Base-by-base conservation (phyloP, 2,797 vertebrate species). In the Sylvilagus floridanus region DNA sequence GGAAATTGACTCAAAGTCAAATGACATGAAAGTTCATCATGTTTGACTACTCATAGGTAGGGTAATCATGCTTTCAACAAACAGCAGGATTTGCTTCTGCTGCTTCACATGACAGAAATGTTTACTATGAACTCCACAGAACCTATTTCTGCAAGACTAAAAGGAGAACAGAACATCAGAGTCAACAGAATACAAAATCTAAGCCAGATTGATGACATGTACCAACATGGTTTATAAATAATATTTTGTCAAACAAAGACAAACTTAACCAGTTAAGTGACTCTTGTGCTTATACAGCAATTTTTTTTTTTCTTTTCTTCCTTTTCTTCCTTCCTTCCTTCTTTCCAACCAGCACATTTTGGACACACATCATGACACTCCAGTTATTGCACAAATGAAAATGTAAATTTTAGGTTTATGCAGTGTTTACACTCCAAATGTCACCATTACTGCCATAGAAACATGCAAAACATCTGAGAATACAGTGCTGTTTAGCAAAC, bases 321-420 rank as follows among this genome's bases (percentile, higher is more conserved):
- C 3, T 30, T 6, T 28, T 66, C 63, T 79, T 13, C 84, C 32
- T 47, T 78, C 79, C 77, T 84, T 13, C 84, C 42, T 47, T 78
- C 78, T 77, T 93, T 76, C 47, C 12, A 92, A 76, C 30, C 47
- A 72, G 78, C 4, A 73, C 60, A 90, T 50, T 94, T 88, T 84
- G 68, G 14, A 71, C 12, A 52, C 54, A 81, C 86, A 92, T 84
- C 37, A 79, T 94, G 50, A 88, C 91, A 91, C 47, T 86, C 75
- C 17, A 88, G n/a, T 95, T 90, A 84, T 50, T 90, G 73, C 75
- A 93, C 66, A 97, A 96, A 82, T 93, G 96, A 96, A 97, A 97
- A 97, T 94, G 96, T 97, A 96, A 96, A 97, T 96, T 90, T 96
- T 47, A 96, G 95, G 96, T 92, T 97, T 96, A 94, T 2, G 28